phyloP scores from a whole-genome alignment of 2,113 vertebrate species.

The Mormyrus lacerda region DNA sequence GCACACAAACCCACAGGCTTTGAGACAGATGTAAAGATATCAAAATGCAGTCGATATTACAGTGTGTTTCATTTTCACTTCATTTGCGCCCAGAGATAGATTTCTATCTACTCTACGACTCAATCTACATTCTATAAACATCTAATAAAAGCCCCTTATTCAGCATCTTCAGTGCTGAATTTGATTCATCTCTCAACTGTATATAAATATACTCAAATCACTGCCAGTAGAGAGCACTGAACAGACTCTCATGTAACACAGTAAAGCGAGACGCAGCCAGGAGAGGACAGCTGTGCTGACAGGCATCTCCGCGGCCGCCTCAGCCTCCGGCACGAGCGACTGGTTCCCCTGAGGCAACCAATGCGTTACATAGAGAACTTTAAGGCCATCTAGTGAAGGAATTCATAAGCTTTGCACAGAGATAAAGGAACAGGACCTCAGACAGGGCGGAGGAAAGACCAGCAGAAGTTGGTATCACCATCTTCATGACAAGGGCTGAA shows the following conservation, averaged over 20 bases:
- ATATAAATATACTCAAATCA: conserved; percentile 3
- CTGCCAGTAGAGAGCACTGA: neutral
- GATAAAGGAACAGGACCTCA: neutral
- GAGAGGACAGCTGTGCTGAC: neutral
- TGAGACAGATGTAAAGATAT: neutral
- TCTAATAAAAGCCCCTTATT: neutral
- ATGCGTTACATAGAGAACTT: conserved; percentile 34
- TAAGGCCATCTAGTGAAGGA: conserved; percentile 60
- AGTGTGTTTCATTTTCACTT: neutral
- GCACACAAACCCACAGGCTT: neutral
- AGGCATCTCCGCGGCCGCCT: conserved; percentile 1
- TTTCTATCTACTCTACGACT: neutral
- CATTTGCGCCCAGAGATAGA: neutral
- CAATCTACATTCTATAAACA: neutral
- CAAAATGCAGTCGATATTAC: conserved; percentile 1
- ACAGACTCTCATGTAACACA: neutral
- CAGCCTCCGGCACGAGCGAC: conserved; percentile 28
- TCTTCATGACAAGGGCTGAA: neutral
- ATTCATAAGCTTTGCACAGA: neutral
- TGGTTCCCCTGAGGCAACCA: conserved; percentile 50
- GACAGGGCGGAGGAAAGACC: neutral
- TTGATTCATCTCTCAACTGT: neutral
- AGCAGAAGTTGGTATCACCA: neutral
- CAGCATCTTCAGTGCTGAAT: neutral
- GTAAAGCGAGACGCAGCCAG: neutral